Evolutionary conservation across 1,140 invertebrate genomes (phyloP), one percentile per base, ranked within the genome.

Genomic region (Lutraria rhynchaena): DNA sequence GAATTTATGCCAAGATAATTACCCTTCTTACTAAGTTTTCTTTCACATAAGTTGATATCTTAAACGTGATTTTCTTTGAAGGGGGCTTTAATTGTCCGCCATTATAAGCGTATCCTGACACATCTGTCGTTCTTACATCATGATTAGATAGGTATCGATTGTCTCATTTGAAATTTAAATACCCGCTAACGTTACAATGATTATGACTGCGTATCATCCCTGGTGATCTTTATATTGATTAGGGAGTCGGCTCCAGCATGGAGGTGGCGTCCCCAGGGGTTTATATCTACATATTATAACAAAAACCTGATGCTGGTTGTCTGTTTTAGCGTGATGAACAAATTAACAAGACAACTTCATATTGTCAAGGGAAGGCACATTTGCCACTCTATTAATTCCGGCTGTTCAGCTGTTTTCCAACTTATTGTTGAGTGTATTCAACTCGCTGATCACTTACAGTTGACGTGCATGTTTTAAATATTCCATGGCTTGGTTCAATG

Each of bases 221-320:
- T 3, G 27, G n/a, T 22, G 63, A 31, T 19, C 19, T 19, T 9
- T 37, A 67, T 49, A 67, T 49, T 49, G 63, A 67, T 67, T 41
- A 17, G 15, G 4, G 27, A 49, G 63, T 13, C 27, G 63, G 63
- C 44, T 37, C 31, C 63, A 17, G 49, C 44, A 67, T 49, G 63
- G 37, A 27, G 22, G 35, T 31, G 0, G 2, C 5, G 24, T 46
- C 63, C 63, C 63, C 31, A 22, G 22, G 44, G 63, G 29, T 49
- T 67, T 67, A 33, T 67, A 67, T 67, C 63, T 67, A 67, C 63
- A 67, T 67, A 67, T 49, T 49, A 67, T 67, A 67, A 67, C 63
- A 67, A 67, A 67, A 67, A 27, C 63, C 63, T 19, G 41, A 67
- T 24, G 63, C 41, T 51, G 29, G 44, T 29, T 67, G 63, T 67